Conservation (phyloP, 2,113 vertebrate species). For the Sula dactylatra region DNA sequence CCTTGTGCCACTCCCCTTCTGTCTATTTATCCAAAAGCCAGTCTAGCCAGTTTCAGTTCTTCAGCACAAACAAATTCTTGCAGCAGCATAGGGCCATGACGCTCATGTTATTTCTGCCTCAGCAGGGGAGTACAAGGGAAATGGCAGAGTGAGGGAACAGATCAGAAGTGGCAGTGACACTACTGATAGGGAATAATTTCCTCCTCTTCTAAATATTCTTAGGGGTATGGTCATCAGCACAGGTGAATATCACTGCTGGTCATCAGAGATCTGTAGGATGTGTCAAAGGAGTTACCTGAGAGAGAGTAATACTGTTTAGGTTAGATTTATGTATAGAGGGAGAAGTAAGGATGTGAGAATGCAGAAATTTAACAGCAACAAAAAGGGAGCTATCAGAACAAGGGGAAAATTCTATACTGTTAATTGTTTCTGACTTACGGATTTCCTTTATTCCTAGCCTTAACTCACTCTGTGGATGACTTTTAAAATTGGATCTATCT, state of each 20-base stretch:
- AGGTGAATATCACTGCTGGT: not conserved
- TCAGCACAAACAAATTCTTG: not conserved
- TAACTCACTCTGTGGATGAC: not conserved
- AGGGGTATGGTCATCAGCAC: not conserved
- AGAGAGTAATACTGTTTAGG: not conserved
- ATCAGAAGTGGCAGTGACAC: not conserved
- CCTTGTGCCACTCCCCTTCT: not conserved
- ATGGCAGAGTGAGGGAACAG: not conserved
- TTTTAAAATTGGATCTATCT: not conserved
- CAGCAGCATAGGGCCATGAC: not conserved
- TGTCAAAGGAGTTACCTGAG: not conserved
- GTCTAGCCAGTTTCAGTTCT: conserved; percentile 21
- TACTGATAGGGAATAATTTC: not conserved
- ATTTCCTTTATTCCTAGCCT: not conserved
- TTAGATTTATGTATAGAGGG: not conserved
- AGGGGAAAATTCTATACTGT: not conserved
- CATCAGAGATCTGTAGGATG: not conserved
- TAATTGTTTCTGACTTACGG: accelerated
- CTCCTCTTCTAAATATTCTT: not conserved
- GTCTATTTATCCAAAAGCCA: conserved; percentile 20
- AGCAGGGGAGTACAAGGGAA: not conserved
- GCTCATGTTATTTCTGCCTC: not conserved
- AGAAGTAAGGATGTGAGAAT: not conserved
- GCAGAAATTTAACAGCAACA: not conserved
- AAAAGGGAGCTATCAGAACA: not conserved